phyloP scores from a whole-genome alignment of 2,113 vertebrate genomes.

The Sturnira hondurensis region DNA sequence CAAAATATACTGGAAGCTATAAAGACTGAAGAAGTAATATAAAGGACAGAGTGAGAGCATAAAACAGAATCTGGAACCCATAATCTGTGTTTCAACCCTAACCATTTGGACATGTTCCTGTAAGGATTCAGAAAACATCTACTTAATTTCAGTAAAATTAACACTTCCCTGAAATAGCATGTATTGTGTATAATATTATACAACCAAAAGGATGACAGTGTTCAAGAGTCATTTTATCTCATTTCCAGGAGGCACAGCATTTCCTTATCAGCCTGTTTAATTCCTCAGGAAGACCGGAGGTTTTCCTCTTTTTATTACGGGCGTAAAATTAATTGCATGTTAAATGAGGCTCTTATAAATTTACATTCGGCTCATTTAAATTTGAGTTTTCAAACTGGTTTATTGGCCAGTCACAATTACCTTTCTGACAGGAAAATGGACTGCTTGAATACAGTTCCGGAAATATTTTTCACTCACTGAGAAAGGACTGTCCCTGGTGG shows the following conservation, averaged over 20 bases:
- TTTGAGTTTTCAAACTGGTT: constrained; percentile 66
- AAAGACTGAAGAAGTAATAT: not conserved
- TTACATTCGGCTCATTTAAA: constrained; percentile 69
- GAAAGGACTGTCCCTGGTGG: not conserved
- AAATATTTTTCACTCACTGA: constrained; percentile 41
- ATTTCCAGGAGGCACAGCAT: not conserved
- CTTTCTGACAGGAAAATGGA: constrained; percentile 60
- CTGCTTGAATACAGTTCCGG: constrained; percentile 5
- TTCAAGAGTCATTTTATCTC: not conserved
- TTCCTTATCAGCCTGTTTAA: constrained; percentile 52
- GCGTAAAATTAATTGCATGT: constrained; percentile 67
- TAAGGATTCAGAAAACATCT: not conserved
- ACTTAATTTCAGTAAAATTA: constrained; percentile 57
- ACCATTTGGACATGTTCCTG: not conserved
- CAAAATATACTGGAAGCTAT: not conserved
- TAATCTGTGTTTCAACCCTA: not conserved
- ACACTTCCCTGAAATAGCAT: constrained; percentile 48
- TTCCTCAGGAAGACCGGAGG: constrained; percentile 38
- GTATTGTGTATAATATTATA: constrained; percentile 12
- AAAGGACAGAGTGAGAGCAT: not conserved
- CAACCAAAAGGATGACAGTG: constrained; percentile 21
- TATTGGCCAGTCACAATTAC: constrained; percentile 61
- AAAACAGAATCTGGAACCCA: not conserved
- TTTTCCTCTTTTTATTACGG: constrained; percentile 64
- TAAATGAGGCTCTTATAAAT: constrained; percentile 71